phyloP scores from a whole-genome alignment of 92 coral and sea anemone species.

The Scolanthus callimorphus region DNA sequence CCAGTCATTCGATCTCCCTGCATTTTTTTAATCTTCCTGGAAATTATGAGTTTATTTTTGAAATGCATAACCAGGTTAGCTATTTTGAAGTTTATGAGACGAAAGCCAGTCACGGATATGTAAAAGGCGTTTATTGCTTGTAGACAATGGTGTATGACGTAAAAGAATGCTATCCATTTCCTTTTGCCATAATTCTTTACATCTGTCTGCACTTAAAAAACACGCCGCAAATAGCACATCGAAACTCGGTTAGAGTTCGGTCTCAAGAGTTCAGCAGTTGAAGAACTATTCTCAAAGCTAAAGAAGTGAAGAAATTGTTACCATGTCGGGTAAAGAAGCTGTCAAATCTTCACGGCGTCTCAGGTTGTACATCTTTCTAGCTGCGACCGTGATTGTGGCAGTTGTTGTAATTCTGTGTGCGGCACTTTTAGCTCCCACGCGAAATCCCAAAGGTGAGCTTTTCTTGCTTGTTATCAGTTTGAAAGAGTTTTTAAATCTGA shows the following conservation, averaged over 20 bases:
- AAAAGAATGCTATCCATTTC: conserved; percentile 31
- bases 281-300: background rate
- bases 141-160: conserved; percentile 29
- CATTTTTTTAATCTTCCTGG: too few species aligned
- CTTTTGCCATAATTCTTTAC: conserved; percentile 25
- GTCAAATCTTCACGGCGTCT: too few species aligned
- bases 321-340: background rate
- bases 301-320: background rate
- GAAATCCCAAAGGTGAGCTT: conserved; percentile 17
- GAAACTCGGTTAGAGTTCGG: conserved; percentile 3
- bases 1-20: too few species aligned
- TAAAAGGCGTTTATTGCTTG: background rate
- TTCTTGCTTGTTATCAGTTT: background rate
- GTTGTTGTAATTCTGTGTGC: conserved; percentile 13
- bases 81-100: background rate
- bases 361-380: too few species aligned
- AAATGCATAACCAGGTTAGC: background rate
- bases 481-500: too few species aligned
- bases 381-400: conserved; percentile 2
- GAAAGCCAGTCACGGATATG: background rate
- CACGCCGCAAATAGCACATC: conserved; percentile 4
- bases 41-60: too few species aligned
- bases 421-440: conserved; percentile 8
- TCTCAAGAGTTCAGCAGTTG: background rate
- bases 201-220: conserved; percentile 28